A percentile compares a stretch with the other conserved stretches of the same genome.
These are phyloP conservation scores for Pandemis corylana DNA, from an alignment of 2,888 invertebrate genomes.

Conservation along the genomic window DNA sequence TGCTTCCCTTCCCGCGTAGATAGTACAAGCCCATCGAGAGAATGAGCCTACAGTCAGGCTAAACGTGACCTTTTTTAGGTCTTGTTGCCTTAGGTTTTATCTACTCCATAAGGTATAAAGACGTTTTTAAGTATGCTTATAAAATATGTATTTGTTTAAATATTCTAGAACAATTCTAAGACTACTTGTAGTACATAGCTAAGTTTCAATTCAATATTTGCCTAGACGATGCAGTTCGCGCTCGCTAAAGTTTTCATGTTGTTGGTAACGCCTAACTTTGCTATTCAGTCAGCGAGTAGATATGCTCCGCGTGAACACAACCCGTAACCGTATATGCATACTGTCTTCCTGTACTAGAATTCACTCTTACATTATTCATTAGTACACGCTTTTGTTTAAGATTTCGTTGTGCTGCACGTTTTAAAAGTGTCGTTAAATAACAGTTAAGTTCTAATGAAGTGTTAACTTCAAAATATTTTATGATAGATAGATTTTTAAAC, in stretches of 20 bases:
- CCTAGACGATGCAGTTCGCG: neutral
- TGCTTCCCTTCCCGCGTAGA: too few species aligned
- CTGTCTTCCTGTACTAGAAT: constrained; percentile 46
- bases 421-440: constrained; percentile 10
- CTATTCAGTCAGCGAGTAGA: constrained; percentile 35
- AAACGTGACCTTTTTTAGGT: too few species aligned
- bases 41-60: too few species aligned
- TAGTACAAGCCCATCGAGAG: too few species aligned
- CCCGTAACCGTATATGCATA: constrained; percentile 35
- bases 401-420: constrained; percentile 18
- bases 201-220: too few species aligned
- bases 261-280: constrained; percentile 32
- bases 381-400: constrained; percentile 37
- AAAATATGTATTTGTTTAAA: too few species aligned
- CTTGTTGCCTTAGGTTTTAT: too few species aligned
- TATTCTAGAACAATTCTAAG: too few species aligned
- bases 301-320: constrained; percentile 19
- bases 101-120: too few species aligned
- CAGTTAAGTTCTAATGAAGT: constrained; percentile 4
- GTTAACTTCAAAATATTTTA: neutral
- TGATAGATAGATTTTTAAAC: neutral
- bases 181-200: too few species aligned
- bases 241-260: constrained; percentile 19
- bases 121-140: too few species aligned
- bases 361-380: constrained; percentile 51